phyloP scores from a whole-genome alignment of 2,888 invertebrate genomes.

The Apomyelois bistriatella region DNA sequence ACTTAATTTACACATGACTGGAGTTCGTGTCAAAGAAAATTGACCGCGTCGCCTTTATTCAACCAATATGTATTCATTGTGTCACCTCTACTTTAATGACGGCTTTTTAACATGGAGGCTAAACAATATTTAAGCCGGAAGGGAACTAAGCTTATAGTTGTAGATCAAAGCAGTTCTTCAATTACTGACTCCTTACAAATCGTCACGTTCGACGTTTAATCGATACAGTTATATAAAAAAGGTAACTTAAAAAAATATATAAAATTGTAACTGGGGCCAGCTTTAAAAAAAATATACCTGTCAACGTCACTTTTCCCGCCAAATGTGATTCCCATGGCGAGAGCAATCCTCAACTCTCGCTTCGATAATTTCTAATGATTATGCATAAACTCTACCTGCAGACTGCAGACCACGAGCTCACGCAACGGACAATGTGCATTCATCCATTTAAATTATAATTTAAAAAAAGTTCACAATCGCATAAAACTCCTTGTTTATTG shows the following conservation, averaged over 20 bases:
- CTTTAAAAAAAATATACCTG: slow-evolving; percentile 20
- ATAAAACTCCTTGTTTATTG: slow-evolving; percentile 79
- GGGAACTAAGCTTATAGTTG: slow-evolving; percentile 27
- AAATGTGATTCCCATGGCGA: slow-evolving; percentile 60
- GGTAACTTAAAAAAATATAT: not conserved
- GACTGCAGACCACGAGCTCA: slow-evolving; percentile 74
- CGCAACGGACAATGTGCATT: slow-evolving; percentile 78
- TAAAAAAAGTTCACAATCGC: slow-evolving; percentile 65
- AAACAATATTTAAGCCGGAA: slow-evolving; percentile 13
- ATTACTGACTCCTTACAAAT: slow-evolving; percentile 57
- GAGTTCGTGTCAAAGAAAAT: slow-evolving; percentile 5
- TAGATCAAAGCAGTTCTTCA: slow-evolving; percentile 45
- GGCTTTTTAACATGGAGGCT: not conserved
- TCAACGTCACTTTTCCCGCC: slow-evolving; percentile 60
- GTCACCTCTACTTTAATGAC: not conserved
- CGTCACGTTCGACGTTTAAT: slow-evolving; percentile 51
- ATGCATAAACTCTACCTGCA: slow-evolving; percentile 72
- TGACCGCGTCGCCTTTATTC: not conserved
- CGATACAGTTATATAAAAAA: slow-evolving; percentile 18
- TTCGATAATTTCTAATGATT: slow-evolving; percentile 71
- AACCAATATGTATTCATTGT: slow-evolving; percentile 1
- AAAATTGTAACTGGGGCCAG: slow-evolving; percentile 12
- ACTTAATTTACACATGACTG: not conserved
- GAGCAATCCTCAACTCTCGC: slow-evolving; percentile 48
- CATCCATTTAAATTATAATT: slow-evolving; percentile 71